A percentile compares a stretch with the other conserved stretches of the same genome.
phyloP scores from a whole-genome alignment of 2,113 vertebrate genomes.

The Dicentrarchus labrax region DNA sequence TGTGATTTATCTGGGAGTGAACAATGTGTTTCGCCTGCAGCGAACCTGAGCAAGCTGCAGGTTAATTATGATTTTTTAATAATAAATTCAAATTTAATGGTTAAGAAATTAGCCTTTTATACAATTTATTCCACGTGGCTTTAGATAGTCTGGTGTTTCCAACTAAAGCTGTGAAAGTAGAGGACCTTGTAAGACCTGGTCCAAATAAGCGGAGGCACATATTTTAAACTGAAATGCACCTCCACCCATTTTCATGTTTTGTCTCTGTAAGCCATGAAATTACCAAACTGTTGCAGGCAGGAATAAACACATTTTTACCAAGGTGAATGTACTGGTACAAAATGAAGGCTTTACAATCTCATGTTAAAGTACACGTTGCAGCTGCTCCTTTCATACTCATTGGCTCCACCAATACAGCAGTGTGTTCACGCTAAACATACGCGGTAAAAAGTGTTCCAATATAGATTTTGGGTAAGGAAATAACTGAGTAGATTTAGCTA shows the following conservation, averaged over 20 bases:
- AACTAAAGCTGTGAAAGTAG: conserved; percentile 9
- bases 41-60: too few species aligned
- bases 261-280: conserved; percentile 41
- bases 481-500: conserved; percentile 15
- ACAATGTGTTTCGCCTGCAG: too few species aligned
- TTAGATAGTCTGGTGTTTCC: neutral
- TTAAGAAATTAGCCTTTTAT: neutral
- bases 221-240: conserved; percentile 6
- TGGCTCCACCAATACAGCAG: neutral
- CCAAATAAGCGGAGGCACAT: conserved; percentile 14
- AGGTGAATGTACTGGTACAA: conserved; percentile 15
- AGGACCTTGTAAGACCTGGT: conserved; percentile 27
- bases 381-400: neutral
- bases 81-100: too few species aligned
- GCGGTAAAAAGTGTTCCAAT: neutral
- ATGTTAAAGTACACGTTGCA: neutral
- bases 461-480: too few species aligned
- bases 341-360: conserved; percentile 9
- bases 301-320: neutral
- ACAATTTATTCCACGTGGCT: neutral
- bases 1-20: too few species aligned
- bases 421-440: neutral
- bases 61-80: too few species aligned
- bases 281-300: conserved; percentile 27
- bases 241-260: conserved; percentile 14